Base-by-base conservation (phyloP, 2,797 vertebrate genomes). In the Gadopsis marmoratus region DNA sequence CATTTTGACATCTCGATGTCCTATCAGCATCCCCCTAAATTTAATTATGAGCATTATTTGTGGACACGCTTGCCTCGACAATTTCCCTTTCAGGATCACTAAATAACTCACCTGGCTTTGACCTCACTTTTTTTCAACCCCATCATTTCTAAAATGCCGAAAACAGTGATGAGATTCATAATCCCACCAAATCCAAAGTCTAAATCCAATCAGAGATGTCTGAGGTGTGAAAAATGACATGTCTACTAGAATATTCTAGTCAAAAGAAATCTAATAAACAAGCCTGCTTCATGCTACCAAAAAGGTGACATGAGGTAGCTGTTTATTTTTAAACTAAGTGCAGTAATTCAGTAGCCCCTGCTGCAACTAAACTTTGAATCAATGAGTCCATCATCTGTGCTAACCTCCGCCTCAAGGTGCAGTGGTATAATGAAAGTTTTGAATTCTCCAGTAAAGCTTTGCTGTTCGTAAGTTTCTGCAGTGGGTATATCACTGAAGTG, bases 401-500 rank as follows among this genome's bases (percentile, higher is more conserved):
- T 74, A 80, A 73, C 67, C 78, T 71, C 69, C 26, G 59, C 82
- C 80, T 84, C 50, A 7, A 73, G 85, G 82, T 70, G 71, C 35
- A 61, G 56, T 23, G 71, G 31, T 53, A 55, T 66, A 76, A 60
- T 78, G 67, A 81, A 81, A 74, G 62, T 83, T 76, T 60, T 26
- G 45, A 75, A 54, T 31, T 71, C 64, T 63, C 35, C 59, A 37
- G 74, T 76, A 71, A 79, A 87, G 70, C 76, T 76, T 39, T 26
- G 59, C 33, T 69, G 68, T 76, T 56, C 33, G 6, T 26, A 51
- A 2, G 55, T 63, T 71, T 83, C 68, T 58, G 58, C 29, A 5
- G 63, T 65, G 84, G 81, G 78, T 77, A 83, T 85, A 86, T 47
- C 73, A 83, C 59, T 53, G 58, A 16, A 45, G 77, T 74, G 77